Conservation (phyloP, 1,140 invertebrate species). For the Trachymyrmex cornetzi region DNA sequence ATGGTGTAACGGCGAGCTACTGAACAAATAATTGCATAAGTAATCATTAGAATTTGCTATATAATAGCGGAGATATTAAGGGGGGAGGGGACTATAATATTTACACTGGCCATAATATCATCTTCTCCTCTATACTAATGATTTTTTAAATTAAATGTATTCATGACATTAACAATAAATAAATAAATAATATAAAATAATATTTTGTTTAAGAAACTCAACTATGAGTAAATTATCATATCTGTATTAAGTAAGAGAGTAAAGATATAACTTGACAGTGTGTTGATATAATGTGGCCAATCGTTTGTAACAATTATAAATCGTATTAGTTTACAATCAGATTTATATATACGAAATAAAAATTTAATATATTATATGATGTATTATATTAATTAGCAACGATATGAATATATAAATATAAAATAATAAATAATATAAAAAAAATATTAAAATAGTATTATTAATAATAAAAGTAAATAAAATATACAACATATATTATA, state of each 20-base stretch:
- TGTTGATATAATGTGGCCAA: background rate
- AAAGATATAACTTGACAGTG: background rate
- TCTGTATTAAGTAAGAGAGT: background rate
- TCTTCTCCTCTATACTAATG: background rate
- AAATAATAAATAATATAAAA: background rate
- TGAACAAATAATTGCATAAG: too few relatives aligned
- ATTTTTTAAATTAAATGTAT: background rate
- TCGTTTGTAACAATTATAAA: background rate
- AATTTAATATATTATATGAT: background rate
- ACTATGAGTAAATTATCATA: background rate
- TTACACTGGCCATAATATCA: too few relatives aligned
- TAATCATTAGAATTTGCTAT: too few relatives aligned
- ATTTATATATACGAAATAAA: background rate
- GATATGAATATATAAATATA: background rate
- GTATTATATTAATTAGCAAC: background rate
- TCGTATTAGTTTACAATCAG: background rate
- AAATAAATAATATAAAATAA: background rate
- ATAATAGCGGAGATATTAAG: too few relatives aligned
- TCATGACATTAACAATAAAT: background rate
- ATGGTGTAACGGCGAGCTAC: too few relatives aligned
- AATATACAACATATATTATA: too few relatives aligned
- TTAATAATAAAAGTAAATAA: background rate
- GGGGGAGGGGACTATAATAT: too few relatives aligned
- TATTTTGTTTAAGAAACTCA: background rate
- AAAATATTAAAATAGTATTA: slow-evolving; percentile 1